Evolutionary conservation across 2,113 vertebrate genomes (phyloP).

Genomic region (Trinectes maculatus): DNA sequence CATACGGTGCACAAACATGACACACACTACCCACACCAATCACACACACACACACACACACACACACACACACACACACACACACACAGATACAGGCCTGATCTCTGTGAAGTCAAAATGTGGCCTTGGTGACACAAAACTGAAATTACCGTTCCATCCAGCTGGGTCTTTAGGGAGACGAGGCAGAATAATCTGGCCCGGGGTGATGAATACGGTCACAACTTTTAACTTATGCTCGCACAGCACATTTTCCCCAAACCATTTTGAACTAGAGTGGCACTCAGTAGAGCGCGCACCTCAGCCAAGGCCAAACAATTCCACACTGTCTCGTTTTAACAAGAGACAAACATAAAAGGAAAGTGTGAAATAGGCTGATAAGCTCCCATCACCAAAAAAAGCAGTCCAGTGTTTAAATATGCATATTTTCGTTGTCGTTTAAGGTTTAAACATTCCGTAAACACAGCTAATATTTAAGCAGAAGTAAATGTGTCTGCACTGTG

Average conservation of each 20-base stretch:
- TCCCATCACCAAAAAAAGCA: too few species aligned
- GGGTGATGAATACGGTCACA: slow-evolving; percentile 9
- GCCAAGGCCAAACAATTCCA: background rate
- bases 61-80: background rate
- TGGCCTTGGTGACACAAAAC: slow-evolving; percentile 1
- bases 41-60: background rate
- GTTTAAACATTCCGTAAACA: background rate
- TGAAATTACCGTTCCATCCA: slow-evolving; percentile 7
- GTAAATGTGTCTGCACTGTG: background rate
- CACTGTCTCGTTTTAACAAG: background rate
- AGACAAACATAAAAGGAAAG: too few species aligned
- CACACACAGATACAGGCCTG: background rate
- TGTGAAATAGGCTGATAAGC: background rate
- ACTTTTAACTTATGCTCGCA: background rate
- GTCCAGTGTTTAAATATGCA: too few species aligned
- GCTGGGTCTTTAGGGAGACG: background rate
- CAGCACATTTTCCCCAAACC: background rate
- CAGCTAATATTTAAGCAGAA: too few species aligned
- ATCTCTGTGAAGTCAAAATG: slow-evolving; percentile 1
- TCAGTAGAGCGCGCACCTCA: background rate
- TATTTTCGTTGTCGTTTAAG: background rate
- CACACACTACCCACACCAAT: background rate
- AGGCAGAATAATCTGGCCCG: slow-evolving; percentile 11
- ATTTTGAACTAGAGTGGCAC: background rate
- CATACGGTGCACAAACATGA: background rate